These are phyloP conservation scores for Protonibea diacanthus DNA, from an alignment of 2,797 vertebrate species.

Conservation along the genomic window DNA sequence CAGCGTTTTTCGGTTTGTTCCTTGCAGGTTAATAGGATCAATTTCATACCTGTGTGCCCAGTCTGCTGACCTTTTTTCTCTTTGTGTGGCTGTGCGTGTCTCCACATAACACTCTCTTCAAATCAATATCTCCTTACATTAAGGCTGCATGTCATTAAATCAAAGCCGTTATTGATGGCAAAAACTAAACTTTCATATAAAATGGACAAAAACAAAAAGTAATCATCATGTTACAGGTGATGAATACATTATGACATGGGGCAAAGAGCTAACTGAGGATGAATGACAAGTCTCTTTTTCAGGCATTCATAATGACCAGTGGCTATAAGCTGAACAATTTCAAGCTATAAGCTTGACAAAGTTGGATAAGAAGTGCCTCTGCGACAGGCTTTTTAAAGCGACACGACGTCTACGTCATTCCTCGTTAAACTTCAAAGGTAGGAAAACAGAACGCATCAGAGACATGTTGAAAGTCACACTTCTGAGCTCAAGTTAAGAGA, in stretches of 20 bases:
- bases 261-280: neutral
- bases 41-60: constrained; percentile 36
- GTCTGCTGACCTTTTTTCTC: constrained; percentile 58
- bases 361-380: constrained; percentile 9
- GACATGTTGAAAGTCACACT: neutral
- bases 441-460: neutral
- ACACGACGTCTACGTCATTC: constrained; percentile 9
- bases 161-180: constrained; percentile 13
- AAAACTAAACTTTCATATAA: constrained; percentile 15
- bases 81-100: constrained; percentile 43
- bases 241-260: neutral
- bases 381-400: constrained; percentile 5
- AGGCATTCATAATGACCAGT: neutral
- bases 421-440: constrained; percentile 37
- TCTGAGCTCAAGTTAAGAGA: constrained; percentile 7
- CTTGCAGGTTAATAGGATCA: constrained; percentile 56
- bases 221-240: neutral
- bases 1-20: constrained; percentile 33
- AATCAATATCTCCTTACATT: constrained; percentile 59
- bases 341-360: neutral
- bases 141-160: constrained; percentile 34
- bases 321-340: neutral
- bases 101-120: constrained; percentile 20
- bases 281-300: neutral
- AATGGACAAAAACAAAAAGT: neutral